These are phyloP conservation scores for Aplodontia rufa DNA, from an alignment of 2,113 vertebrate genomes.

Conservation along the genomic window DNA sequence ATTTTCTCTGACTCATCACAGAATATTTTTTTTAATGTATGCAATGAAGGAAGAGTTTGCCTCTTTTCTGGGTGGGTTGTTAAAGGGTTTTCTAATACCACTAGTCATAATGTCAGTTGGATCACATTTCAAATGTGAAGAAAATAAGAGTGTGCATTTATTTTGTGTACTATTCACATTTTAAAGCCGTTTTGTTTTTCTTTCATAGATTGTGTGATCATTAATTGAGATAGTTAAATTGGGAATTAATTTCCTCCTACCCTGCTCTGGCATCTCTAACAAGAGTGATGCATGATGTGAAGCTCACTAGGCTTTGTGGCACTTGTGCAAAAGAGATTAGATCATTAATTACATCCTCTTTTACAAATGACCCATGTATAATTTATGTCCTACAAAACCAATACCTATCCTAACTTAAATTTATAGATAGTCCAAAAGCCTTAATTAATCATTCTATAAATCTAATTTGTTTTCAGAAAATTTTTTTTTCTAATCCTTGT, in stretches of 20 bases:
- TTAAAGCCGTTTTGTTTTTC: neutral
- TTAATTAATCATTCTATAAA: neutral
- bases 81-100: neutral
- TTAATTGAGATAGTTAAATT: neutral
- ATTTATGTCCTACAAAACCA: neutral
- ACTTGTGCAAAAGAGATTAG: neutral
- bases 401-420: neutral
- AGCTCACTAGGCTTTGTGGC: neutral
- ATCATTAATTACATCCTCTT: neutral
- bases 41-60: neutral
- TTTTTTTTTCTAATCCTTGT: neutral
- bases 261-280: neutral
- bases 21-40: neutral
- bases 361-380: neutral
- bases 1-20: neutral
- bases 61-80: neutral
- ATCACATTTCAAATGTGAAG: neutral
- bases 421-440: neutral
- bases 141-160: neutral
- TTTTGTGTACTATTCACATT: neutral
- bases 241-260: neutral
- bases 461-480: constrained; percentile 11
- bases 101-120: neutral
- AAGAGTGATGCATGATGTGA: neutral
- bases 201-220: neutral